phyloP scores from a whole-genome alignment of 2,888 invertebrate species.

The Amphipyra tragopoginis region DNA sequence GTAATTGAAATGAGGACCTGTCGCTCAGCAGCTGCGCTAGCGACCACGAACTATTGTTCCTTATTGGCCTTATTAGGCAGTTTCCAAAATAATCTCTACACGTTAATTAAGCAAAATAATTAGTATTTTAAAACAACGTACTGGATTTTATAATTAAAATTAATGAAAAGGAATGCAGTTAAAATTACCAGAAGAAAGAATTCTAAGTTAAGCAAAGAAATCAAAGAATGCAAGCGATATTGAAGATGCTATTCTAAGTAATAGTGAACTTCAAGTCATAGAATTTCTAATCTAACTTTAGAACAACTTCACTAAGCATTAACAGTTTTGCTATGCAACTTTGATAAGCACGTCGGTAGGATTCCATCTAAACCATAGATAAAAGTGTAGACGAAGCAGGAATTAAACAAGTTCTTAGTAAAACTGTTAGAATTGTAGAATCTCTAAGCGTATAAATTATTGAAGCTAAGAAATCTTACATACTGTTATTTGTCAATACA shows the following conservation, averaged over 20 bases:
- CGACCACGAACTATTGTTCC: too few relatives aligned
- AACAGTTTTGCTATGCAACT: constrained; percentile 33
- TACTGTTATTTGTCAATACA: too few relatives aligned
- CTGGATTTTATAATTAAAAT: background rate
- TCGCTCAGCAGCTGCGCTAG: too few relatives aligned
- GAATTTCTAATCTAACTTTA: constrained; percentile 44
- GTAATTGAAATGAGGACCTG: too few relatives aligned
- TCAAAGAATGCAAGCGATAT: constrained; percentile 26
- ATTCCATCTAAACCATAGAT: constrained; percentile 17
- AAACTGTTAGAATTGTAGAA: too few relatives aligned
- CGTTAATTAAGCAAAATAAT: background rate
- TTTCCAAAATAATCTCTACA: too few relatives aligned
- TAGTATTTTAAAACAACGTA: too few relatives aligned
- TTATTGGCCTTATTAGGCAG: too few relatives aligned
- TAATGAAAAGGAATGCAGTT: background rate
- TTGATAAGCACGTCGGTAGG: constrained; percentile 18
- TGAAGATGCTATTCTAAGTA: constrained; percentile 16
- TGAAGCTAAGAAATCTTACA: too few relatives aligned
- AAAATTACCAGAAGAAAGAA: background rate
- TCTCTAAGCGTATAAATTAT: too few relatives aligned
- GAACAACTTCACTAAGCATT: constrained; percentile 28
- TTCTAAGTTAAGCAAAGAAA: constrained; percentile 10
- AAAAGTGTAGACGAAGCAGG: background rate
- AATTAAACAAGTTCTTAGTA: background rate
- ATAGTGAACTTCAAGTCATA: constrained; percentile 22